These are phyloP conservation scores for Sminthurides aquaticus DNA, from an alignment of 2,888 invertebrate species.

Conservation along the genomic window DNA sequence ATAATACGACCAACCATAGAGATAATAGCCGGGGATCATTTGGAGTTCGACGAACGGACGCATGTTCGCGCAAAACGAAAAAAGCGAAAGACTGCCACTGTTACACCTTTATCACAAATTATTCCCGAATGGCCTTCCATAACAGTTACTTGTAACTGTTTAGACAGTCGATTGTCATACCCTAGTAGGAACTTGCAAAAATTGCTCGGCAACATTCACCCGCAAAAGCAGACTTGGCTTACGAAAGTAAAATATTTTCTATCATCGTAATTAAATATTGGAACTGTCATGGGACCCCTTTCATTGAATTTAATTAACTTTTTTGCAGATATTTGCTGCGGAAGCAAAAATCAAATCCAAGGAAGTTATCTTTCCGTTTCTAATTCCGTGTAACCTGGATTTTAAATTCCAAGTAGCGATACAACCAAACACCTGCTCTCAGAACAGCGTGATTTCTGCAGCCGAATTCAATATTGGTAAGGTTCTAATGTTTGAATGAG, in stretches of 20 bases:
- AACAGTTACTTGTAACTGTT: constrained; percentile 22
- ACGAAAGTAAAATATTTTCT: not conserved
- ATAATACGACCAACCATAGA: constrained; percentile 34
- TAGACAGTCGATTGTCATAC: constrained; percentile 21
- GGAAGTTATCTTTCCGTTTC: constrained; percentile 14
- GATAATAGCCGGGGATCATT: constrained; percentile 40
- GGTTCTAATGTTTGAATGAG: too few relatives aligned
- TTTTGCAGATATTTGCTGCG: too few relatives aligned
- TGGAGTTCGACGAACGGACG: constrained; percentile 32
- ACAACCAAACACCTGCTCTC: not conserved
- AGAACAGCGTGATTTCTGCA: not conserved
- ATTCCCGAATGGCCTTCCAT: constrained; percentile 38
- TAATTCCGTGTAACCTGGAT: constrained; percentile 20
- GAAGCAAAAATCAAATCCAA: constrained; percentile 13
- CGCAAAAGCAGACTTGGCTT: not conserved
- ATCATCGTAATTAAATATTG: too few relatives aligned
- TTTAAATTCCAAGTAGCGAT: constrained; percentile 10
- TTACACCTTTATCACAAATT: constrained; percentile 29
- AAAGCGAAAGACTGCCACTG: constrained; percentile 23
- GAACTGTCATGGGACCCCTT: too few relatives aligned
- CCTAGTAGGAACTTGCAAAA: constrained; percentile 23
- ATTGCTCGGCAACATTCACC: constrained; percentile 5
- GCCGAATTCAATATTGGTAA: too few relatives aligned
- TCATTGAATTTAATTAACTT: too few relatives aligned
- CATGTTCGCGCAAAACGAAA: constrained; percentile 22